Evolutionary conservation across 1,140 invertebrate species (phyloP), one percentile per base, ranked within the genome.

Genomic region (Meloidogyne chitwoodi): DNA sequence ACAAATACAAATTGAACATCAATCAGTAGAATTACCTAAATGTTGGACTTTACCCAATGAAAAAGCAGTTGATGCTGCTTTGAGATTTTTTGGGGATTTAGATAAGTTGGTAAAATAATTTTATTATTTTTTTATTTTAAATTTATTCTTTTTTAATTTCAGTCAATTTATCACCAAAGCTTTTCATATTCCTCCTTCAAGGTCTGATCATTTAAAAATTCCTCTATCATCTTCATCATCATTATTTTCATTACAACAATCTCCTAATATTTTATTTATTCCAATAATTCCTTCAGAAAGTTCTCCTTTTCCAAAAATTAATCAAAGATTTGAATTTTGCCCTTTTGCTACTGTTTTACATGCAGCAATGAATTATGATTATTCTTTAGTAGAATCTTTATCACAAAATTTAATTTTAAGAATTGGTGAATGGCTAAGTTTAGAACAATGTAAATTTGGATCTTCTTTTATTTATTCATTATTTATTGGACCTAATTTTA

Each of bases 391-490:
- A 22, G 70, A 72, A n/a, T n/a, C 27, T 16, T 63, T 24, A 29
- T 72, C 70, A 48, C 70, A 72, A 29, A 72, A 62, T 31, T 48
- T 72, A 12, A n/a, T 72, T 27, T 11, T 72, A 29, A 56, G 24
- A 24, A 72, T 72, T 62, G 70, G 70, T 63, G 70, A 72, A 56
- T 69, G 68, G 65, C 63, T 84, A 10, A 65, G 48, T 27, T 61
- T 81, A 6, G 71, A 83, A 63, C 83, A 84, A 74, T 64, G 68
- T 22, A 31, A 34, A 27, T 66, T 77, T 74, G 61, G 75, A n/a
- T 65, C 27, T 34, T 41, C 72, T 22, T 84, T 84, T 75, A 31
- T 85, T n/a, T 38, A 77, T 10, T 29, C 63, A 3, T 73, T 85
- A 11, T 84, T 85, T 27, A 24, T 74, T 16, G 65, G 65, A 14